These are phyloP conservation scores for Lithophane ornitopus DNA, from an alignment of 2,888 invertebrate genomes.

Conservation along the genomic window DNA sequence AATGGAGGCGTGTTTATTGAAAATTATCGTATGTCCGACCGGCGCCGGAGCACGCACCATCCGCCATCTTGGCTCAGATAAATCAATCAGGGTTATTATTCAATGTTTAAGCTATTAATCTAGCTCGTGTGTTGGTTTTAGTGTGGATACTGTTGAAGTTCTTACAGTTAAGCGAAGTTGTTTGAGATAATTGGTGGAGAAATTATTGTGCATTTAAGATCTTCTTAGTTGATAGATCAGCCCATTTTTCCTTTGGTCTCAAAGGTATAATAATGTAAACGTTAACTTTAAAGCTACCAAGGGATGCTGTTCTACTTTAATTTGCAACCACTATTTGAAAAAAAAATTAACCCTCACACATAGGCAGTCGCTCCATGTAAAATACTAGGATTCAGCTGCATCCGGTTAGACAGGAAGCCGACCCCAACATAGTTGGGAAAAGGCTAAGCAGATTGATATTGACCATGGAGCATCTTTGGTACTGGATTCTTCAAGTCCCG, in stretches of 20 bases:
- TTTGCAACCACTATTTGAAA: background rate
- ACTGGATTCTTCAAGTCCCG: background rate
- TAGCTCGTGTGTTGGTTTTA: slow-evolving; percentile 48
- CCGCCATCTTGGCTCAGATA: slow-evolving; percentile 66
- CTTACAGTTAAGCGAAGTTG: background rate
- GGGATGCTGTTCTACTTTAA: background rate
- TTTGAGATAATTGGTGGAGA: background rate
- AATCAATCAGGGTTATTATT: slow-evolving; percentile 76
- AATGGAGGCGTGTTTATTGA: slow-evolving; percentile 75
- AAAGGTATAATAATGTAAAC: background rate
- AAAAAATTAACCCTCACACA: no score
- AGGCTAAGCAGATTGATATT: no score
- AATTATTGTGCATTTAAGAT: background rate
- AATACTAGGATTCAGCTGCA: no score
- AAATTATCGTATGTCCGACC: slow-evolving; percentile 74
- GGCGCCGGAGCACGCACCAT: slow-evolving; percentile 67
- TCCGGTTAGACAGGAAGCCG: no score
- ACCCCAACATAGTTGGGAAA: no score
- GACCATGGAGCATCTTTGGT: background rate
- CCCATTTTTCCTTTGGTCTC: background rate
- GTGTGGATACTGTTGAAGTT: slow-evolving; percentile 48
- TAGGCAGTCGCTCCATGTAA: no score
- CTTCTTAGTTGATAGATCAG: background rate
- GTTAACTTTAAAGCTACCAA: background rate
- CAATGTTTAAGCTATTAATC: slow-evolving; percentile 68